Percentiles rank a stretch among this genome's conserved stretches.
These are phyloP conservation scores for Tridacna crocea DNA, from an alignment of 2,888 invertebrate species.

Conservation along the genomic window DNA sequence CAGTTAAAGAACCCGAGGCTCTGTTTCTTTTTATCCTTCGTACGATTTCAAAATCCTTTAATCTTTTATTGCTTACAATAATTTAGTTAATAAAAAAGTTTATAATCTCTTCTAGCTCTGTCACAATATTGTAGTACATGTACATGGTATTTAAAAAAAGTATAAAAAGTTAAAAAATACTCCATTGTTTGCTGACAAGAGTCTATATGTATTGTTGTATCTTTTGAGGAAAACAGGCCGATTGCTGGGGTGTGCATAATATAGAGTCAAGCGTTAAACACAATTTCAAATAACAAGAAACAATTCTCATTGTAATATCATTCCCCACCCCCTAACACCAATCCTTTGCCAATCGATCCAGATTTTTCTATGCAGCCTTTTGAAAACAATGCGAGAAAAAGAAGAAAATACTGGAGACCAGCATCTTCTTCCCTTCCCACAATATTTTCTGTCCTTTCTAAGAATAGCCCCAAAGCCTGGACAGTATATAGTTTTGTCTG, in stretches of 20 bases:
- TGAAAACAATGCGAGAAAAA: too few relatives aligned
- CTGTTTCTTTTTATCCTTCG: not conserved
- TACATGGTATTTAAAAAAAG: too few relatives aligned
- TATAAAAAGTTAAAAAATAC: too few relatives aligned
- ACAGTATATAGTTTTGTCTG: too few relatives aligned
- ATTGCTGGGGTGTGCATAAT: not conserved
- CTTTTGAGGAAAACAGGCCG: not conserved
- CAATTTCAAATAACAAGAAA: slow-evolving; percentile 17
- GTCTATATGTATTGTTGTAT: not conserved
- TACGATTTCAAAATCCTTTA: not conserved
- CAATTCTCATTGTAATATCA: slow-evolving; percentile 26
- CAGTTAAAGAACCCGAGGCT: slow-evolving; percentile 20
- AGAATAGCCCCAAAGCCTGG: too few relatives aligned
- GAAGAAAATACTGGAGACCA: too few relatives aligned
- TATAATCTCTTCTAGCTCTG: not conserved
- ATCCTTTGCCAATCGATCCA: too few relatives aligned
- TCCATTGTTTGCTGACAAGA: not conserved
- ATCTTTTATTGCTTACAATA: not conserved
- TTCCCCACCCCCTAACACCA: slow-evolving; percentile 3
- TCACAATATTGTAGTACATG: not conserved
- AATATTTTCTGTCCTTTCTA: too few relatives aligned
- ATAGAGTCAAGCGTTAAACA: not conserved
- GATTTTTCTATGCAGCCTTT: too few relatives aligned
- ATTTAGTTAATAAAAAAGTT: not conserved
- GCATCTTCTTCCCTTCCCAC: too few relatives aligned